phyloP scores from a whole-genome alignment of 2,888 invertebrate genomes.

The Drosophila falleni region DNA sequence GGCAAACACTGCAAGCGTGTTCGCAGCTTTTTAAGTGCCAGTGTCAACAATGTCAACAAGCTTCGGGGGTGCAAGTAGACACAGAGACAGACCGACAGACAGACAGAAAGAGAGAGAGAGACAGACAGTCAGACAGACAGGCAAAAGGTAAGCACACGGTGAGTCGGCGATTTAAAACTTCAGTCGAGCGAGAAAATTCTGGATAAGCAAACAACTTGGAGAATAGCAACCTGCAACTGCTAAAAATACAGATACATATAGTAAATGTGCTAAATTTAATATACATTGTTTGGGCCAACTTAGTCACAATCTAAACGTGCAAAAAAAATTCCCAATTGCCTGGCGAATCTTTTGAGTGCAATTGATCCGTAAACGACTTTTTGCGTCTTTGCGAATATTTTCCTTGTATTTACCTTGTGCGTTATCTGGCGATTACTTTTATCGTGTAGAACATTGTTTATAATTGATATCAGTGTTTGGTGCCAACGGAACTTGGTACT shows the following conservation, averaged over 20 bases:
- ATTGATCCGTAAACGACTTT: slow-evolving; percentile 14
- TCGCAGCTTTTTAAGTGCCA: slow-evolving; percentile 59
- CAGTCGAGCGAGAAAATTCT: slow-evolving; percentile 33
- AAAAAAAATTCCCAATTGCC: not conserved
- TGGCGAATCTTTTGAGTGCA: slow-evolving; percentile 17
- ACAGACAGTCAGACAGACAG: not conserved
- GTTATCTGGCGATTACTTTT: slow-evolving; percentile 49
- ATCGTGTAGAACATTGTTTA: slow-evolving; percentile 31
- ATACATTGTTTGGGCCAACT: not conserved
- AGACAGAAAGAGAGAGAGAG: not conserved
- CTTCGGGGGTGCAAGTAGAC: slow-evolving; percentile 32
- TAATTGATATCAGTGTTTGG: slow-evolving; percentile 26
- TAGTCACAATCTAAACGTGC: not conserved
- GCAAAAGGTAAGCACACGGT: slow-evolving; percentile 15
- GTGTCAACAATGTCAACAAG: slow-evolving; percentile 48
- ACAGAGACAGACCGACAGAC: not conserved
- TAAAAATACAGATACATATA: slow-evolving; percentile 12
- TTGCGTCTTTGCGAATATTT: slow-evolving; percentile 18
- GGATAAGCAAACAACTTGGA: slow-evolving; percentile 12
- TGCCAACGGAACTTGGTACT: slow-evolving; percentile 32
- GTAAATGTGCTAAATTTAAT: slow-evolving; percentile 3
- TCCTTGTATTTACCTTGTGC: slow-evolving; percentile 6
- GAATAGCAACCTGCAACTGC: slow-evolving; percentile 2
- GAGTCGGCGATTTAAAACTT: slow-evolving; percentile 15
- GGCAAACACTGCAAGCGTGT: slow-evolving; percentile 65